Evolutionary conservation across 2,888 invertebrate species (phyloP), one percentile per base, ranked within the genome.

Genomic region (Lepidonotus clava): DNA sequence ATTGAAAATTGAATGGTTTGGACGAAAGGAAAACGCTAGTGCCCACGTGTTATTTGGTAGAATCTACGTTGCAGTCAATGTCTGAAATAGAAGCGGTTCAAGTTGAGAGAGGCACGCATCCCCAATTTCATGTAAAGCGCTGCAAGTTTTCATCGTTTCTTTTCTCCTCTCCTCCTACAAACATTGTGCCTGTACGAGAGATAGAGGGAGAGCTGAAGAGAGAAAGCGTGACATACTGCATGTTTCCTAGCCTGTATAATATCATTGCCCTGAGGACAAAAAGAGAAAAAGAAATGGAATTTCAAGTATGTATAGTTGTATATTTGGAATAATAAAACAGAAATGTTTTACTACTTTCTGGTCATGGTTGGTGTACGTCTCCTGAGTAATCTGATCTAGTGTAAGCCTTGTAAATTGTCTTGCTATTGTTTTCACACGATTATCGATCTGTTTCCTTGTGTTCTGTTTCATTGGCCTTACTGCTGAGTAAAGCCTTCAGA

Each of bases 301-400:
- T 71, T 71, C 71, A 5, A 71, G 71, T 71, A 71, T 71, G 71
- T 71, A 71, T 34, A 71, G 71, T 71, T 71, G 71, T 71, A 71
- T 71, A 71, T 71, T 71, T 71, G 71, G 36, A n/a, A 71, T 34
- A 71, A 71, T 71, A 71, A 71, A 71, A 71, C 11, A 71, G 71
- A 38, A 32, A 61, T 61, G 61, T 61, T 61, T 61, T 32, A 61
- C 61, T n/a, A n/a, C n/a, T n/a, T n/a, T n/a, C n/a, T n/a, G n/a
- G n/a, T n/a, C n/a, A n/a, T n/a, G n/a, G n/a, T n/a, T n/a, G n/a
- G n/a, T n/a, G n/a, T n/a, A n/a, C n/a, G n/a, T n/a, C n/a, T n/a
- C n/a, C n/a, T n/a, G n/a, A n/a, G n/a, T n/a, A n/a, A n/a, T n/a
- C n/a, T n/a, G n/a, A n/a, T n/a, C n/a, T n/a, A n/a, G n/a, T n/a